Conservation (phyloP, 2,888 invertebrate species). For the Oligia latruncula region DNA sequence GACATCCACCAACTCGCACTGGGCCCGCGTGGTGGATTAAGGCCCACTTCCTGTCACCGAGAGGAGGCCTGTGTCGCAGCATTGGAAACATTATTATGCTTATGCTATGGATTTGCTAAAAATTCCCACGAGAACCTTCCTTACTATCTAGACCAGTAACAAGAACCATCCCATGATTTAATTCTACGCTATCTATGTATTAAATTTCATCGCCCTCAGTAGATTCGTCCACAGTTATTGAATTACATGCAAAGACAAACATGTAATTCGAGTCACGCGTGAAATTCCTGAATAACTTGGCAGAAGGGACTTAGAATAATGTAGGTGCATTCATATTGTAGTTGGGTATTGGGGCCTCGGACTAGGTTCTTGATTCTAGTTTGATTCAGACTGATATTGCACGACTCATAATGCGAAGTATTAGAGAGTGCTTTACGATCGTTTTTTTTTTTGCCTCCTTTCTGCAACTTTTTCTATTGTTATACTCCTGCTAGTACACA, state of each 20-base stretch:
- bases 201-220: conserved; percentile 17
- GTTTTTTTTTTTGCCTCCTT: too few relatives aligned
- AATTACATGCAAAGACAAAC: conserved; percentile 39
- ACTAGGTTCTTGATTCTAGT: not conserved
- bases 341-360: not conserved
- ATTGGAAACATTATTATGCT: not conserved
- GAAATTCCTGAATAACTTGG: conserved; percentile 31
- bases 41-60: not conserved
- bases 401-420: too few relatives aligned
- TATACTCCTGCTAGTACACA: too few relatives aligned
- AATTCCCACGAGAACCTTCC: not conserved
- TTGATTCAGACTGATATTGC: too few relatives aligned
- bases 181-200: conserved; percentile 19
- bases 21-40: not conserved
- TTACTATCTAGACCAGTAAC: not conserved
- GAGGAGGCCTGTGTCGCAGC: not conserved
- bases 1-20: not conserved
- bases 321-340: conserved; percentile 15
- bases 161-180: not conserved
- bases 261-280: conserved; percentile 18
- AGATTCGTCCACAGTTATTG: conserved; percentile 16
- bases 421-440: too few relatives aligned
- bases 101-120: not conserved
- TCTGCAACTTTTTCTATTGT: too few relatives aligned
- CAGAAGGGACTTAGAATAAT: not conserved